These are phyloP conservation scores for Oscarella lobularis DNA, from an alignment of 37 sponge, comb jelly and placozoan species.

Conservation along the genomic window DNA sequence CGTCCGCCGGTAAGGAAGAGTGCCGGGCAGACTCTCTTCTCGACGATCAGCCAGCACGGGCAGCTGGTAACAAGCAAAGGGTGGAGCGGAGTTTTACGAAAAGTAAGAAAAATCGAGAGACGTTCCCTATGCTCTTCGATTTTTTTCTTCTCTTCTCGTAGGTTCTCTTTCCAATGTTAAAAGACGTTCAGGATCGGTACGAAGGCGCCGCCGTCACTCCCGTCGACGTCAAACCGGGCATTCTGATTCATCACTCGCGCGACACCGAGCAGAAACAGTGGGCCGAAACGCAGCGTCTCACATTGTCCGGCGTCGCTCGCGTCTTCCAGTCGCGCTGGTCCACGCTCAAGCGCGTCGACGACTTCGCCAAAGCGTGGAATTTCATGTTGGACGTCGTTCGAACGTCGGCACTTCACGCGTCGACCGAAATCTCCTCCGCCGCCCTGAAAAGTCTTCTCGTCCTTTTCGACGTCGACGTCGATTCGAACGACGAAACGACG, in stretches of 20 bases:
- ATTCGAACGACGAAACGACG: not conserved
- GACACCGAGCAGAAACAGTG: constrained; percentile 95
- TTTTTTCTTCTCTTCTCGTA: constrained; percentile 10
- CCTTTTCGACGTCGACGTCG: constrained; percentile 17
- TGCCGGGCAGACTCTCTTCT: constrained; percentile 93
- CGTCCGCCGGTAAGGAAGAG: constrained; percentile 86
- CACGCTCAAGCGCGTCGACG: constrained; percentile 24
- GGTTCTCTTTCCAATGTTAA: constrained; percentile 81
- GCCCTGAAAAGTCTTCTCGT: constrained; percentile 56
- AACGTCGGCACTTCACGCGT: constrained; percentile 36
- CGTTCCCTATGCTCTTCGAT: no score
- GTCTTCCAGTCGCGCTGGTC: constrained; percentile 52
- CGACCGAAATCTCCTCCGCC: constrained; percentile 50
- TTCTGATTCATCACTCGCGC: constrained; percentile 84
- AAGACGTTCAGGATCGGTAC: constrained; percentile 37
- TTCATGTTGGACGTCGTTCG: constrained; percentile 45
- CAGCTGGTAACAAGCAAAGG: constrained; percentile 40
- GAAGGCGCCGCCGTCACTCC: constrained; percentile 28
- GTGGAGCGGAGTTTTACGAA: constrained; percentile 81
- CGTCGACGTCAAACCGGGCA: constrained; percentile 3
- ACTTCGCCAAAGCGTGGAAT: constrained; percentile 59
- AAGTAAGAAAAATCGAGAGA: no score
- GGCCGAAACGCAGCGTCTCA: constrained; percentile 77
- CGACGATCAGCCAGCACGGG: constrained; percentile 84
- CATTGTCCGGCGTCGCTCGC: constrained; percentile 18